Base-by-base conservation (phyloP, 1,140 invertebrate genomes). In the Atta cephalotes region DNA sequence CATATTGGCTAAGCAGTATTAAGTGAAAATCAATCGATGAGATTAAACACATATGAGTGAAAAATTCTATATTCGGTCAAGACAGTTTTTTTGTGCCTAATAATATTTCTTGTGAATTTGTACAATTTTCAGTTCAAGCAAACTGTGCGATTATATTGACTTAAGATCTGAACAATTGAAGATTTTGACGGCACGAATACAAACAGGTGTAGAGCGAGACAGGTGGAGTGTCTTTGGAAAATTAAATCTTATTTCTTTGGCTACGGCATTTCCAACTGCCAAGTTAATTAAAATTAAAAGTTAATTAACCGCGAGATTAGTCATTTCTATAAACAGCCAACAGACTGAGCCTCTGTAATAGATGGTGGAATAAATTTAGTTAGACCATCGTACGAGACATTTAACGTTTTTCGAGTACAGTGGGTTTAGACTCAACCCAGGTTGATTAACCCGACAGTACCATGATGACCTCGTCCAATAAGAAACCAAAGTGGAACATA, bases 271-370 rank as follows among this genome's bases (percentile, higher is more conserved):
- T 45, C 62, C 56, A 81, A 71, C 21, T 18, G 51, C 53, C 51
- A 21, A 16, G n/a, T 39, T 60, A 25, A 71, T 81, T 81, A 71
- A 18, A 25, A 45, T 25, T 85, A 80, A 76, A 87, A 85, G 78
- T 90, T 88, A 88, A 91, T 89, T 90, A 89, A 88, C 84, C 49
- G 58, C 80, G 72, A 56, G 85, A 89, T 92, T 90, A 88, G 88
- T 87, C 39, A 81, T 82, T 87, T 70, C 5, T 84, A 70, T 65
- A 71, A 81, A 81, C 66, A 80, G 39, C n/a, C 35, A 16, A 45
- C 16, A 71, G 39, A 16, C 4, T 35, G 35, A 58, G 49, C 62
- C 25, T 58, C 9, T 60, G 60, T 58, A 62, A 66, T 53, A 72
- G 85, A 70, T n/a, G 35, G 16, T 62, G 66, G n/a, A 35, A 63